Evolutionary conservation across 2,797 vertebrate genomes (phyloP).

Genomic region (Acanthis flammea): DNA sequence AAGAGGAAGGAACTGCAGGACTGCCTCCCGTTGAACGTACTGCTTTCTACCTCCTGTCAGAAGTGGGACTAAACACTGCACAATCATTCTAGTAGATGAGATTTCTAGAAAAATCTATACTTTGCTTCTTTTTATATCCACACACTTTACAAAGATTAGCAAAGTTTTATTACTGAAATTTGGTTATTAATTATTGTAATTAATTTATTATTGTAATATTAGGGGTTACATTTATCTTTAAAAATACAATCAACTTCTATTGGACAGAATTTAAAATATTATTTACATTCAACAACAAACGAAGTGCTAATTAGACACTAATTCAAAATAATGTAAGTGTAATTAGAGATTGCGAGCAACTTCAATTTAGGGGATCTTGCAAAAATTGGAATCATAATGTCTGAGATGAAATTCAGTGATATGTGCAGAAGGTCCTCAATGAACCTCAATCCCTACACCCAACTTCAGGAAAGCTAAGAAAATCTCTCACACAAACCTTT

Average conservation of each 20-base stretch:
- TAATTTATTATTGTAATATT: background rate
- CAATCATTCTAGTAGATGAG: background rate
- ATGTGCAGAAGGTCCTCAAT: background rate
- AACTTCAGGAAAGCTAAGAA: background rate
- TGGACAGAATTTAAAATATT: background rate
- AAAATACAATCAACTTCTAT: background rate
- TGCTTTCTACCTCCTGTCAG: constrained; percentile 51
- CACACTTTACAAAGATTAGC: background rate
- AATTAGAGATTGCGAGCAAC: background rate
- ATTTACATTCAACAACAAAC: background rate
- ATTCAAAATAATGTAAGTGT: background rate
- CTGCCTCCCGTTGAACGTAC: constrained; percentile 53
- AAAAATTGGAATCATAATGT: background rate
- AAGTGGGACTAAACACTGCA: constrained; percentile 9
- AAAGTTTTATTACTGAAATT: background rate
- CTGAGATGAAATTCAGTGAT: background rate
- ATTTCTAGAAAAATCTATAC: background rate
- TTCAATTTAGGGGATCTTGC: background rate
- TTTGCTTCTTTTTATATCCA: background rate
- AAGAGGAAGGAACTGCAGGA: constrained; percentile 74
- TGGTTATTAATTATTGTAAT: background rate
- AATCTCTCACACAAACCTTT: background rate
- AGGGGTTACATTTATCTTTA: background rate
- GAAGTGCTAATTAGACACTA: background rate
- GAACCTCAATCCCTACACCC: background rate